Percentiles rank a stretch among this genome's conserved stretches.
These are phyloP conservation scores for Saturnia japonica DNA, from an alignment of 2,888 invertebrate genomes.

Conservation along the genomic window DNA sequence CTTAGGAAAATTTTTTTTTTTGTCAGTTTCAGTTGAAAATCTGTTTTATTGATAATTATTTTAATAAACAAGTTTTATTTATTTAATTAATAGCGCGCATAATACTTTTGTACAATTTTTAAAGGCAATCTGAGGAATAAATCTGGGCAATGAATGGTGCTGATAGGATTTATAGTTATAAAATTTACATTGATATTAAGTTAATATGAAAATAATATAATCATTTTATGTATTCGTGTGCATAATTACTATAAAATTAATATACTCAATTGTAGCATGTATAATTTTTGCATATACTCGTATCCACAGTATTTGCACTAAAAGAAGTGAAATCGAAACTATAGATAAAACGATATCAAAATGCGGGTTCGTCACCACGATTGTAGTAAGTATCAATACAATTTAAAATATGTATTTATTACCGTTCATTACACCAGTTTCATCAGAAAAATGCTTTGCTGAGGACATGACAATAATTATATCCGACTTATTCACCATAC, in stretches of 20 bases:
- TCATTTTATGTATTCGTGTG: background rate
- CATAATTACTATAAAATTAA: background rate
- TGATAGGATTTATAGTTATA: too few species aligned
- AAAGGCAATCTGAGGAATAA: background rate
- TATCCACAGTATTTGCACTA: constrained; percentile 25
- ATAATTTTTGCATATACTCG: constrained; percentile 47
- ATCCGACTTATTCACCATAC: too few species aligned
- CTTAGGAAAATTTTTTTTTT: too few species aligned
- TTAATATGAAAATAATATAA: too few species aligned
- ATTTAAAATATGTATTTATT: constrained; percentile 10
- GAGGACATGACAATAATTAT: too few species aligned
- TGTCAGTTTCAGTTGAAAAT: too few species aligned
- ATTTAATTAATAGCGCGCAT: background rate
- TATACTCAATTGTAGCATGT: background rate
- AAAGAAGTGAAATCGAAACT: constrained; percentile 66
- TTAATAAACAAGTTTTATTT: background rate
- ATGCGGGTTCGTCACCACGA: constrained; percentile 53
- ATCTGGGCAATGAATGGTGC: background rate
- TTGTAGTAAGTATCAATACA: constrained; percentile 5
- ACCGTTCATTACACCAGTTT: background rate
- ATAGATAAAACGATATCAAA: constrained; percentile 51
- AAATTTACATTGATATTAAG: too few species aligned
- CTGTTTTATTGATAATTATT: background rate
- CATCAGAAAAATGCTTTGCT: background rate
- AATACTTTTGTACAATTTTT: background rate